Conservation (phyloP, 2,797 vertebrate genomes). For the Protonibea diacanthus region DNA sequence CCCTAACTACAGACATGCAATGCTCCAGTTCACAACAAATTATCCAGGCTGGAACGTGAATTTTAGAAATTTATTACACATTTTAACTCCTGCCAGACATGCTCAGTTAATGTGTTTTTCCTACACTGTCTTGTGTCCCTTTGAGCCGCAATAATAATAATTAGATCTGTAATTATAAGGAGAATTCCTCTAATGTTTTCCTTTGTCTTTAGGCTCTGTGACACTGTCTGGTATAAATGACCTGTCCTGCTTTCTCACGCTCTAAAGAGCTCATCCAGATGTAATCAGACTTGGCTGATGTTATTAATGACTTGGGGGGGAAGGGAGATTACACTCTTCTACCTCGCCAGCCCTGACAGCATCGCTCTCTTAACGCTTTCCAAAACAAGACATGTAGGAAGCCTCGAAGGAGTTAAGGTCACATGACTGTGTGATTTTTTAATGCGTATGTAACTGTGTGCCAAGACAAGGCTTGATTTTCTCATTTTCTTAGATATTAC, state of each 20-base stretch:
- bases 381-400: slow-evolving; percentile 51
- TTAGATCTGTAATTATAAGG: slow-evolving; percentile 28
- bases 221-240: slow-evolving; percentile 60
- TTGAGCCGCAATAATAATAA: not conserved
- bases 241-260: slow-evolving; percentile 77
- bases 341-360: slow-evolving; percentile 53
- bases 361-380: slow-evolving; percentile 45
- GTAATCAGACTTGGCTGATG: slow-evolving; percentile 75
- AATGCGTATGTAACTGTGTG: slow-evolving; percentile 7
- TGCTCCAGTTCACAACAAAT: slow-evolving; percentile 14
- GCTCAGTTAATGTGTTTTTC: not conserved
- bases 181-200: slow-evolving; percentile 25
- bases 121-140: not conserved
- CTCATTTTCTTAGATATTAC: slow-evolving; percentile 21
- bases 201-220: slow-evolving; percentile 34
- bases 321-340: slow-evolving; percentile 63
- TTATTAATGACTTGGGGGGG: slow-evolving; percentile 79
- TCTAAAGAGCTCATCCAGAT: slow-evolving; percentile 71
- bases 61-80: not conserved
- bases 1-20: not conserved
- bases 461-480: slow-evolving; percentile 13
- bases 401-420: slow-evolving; percentile 36
- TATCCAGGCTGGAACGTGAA: not conserved
- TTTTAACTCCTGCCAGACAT: not conserved
- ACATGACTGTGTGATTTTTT: slow-evolving; percentile 41